Evolutionary conservation across 2,113 vertebrate genomes (phyloP).

Genomic region (Pagrus major): DNA sequence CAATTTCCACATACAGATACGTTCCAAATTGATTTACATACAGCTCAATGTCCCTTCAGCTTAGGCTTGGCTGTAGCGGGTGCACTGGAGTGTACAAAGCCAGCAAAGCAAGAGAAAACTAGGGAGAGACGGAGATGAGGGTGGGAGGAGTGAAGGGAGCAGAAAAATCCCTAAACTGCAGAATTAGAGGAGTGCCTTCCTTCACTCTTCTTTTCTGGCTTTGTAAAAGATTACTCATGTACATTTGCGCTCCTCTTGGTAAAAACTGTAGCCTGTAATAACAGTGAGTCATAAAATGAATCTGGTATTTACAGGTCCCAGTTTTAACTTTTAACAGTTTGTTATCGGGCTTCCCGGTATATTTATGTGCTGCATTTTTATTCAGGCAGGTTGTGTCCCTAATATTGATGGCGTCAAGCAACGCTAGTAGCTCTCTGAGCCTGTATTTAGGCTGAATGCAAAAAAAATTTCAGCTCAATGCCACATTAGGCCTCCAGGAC

Average conservation of each 20-base stretch:
- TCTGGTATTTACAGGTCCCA: no score
- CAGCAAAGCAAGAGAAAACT: conserved; percentile 45
- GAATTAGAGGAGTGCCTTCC: conserved; percentile 38
- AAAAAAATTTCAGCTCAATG: not conserved
- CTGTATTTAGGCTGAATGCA: not conserved
- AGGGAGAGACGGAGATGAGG: conserved; percentile 21
- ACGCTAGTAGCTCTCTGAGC: not conserved
- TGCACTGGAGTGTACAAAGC: conserved; percentile 51
- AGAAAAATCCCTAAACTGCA: conserved; percentile 52
- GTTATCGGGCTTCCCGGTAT: no score
- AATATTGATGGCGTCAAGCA: not conserved
- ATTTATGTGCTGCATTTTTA: not conserved
- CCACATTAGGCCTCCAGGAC: no score
- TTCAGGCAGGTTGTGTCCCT: not conserved
- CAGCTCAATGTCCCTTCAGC: conserved; percentile 74
- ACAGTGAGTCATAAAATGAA: not conserved
- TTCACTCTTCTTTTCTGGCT: conserved; percentile 32
- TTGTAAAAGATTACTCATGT: conserved; percentile 41
- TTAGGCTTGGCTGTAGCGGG: conserved; percentile 57
- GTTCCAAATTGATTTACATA: conserved; percentile 80
- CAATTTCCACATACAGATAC: conserved; percentile 72
- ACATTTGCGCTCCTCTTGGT: not conserved
- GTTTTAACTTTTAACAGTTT: not conserved
- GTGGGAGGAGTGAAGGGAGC: conserved; percentile 21
- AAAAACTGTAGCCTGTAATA: not conserved